Evolutionary conservation across 2,113 vertebrate species (phyloP).

Genomic region (Lycaon pictus): DNA sequence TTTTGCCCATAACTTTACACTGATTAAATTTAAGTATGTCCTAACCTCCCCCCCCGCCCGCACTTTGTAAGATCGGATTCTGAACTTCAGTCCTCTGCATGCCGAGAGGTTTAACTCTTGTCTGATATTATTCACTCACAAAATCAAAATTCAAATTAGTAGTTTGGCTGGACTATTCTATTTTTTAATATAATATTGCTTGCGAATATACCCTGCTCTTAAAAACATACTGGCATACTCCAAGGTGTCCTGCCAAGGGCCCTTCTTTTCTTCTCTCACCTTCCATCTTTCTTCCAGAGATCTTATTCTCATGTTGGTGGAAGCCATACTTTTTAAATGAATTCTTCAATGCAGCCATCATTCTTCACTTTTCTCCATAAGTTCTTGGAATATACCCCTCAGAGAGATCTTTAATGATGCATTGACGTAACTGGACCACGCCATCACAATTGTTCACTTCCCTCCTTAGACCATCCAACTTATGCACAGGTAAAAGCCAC

Average conservation of each 20-base stretch:
- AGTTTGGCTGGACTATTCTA: not conserved
- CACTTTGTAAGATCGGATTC: not conserved
- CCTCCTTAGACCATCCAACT: not conserved
- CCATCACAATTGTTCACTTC: not conserved
- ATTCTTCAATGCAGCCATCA: not conserved
- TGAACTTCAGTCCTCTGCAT: not conserved
- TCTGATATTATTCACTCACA: not conserved
- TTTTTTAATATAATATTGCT: not conserved
- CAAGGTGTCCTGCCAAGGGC: not conserved
- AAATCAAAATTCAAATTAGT: not conserved
- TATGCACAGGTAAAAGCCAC: not conserved
- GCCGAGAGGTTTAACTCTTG: not conserved
- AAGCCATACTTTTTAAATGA: not conserved
- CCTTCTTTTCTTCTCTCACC: not conserved
- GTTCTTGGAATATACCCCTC: not conserved
- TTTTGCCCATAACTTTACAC: not conserved
- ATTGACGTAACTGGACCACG: not conserved
- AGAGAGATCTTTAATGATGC: not conserved
- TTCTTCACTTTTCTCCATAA: not conserved
- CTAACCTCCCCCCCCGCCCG: not conserved
- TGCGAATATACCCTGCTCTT: not conserved
- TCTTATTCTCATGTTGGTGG: not conserved
- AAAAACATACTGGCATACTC: not conserved
- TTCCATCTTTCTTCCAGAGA: not conserved
- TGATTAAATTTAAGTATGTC: not conserved